phyloP scores from a whole-genome alignment of 1,140 invertebrate genomes.

The Polypedilum vanderplanki region DNA sequence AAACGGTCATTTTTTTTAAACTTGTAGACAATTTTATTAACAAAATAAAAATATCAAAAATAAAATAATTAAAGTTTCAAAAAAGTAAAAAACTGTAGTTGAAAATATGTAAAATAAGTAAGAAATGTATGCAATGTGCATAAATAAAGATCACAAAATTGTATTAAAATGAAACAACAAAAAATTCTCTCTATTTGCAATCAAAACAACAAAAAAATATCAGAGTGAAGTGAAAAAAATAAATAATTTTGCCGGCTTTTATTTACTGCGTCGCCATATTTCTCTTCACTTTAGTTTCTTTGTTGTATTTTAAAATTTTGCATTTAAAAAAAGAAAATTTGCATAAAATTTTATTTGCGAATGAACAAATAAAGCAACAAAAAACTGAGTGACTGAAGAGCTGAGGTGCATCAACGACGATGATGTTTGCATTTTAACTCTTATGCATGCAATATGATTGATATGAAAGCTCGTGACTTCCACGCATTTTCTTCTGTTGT shows the following conservation, averaged over 20 bases:
- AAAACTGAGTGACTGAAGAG: not conserved
- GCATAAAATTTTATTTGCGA: slow-evolving; percentile 6
- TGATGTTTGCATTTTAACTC: not conserved
- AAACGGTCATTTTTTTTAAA: too few relatives aligned
- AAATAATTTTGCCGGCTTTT: slow-evolving; percentile 13
- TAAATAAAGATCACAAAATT: not conserved
- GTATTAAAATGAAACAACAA: not conserved
- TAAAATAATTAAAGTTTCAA: too few relatives aligned
- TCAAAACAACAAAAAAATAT: not conserved
- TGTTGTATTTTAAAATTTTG: not conserved
- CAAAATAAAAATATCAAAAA: too few relatives aligned
- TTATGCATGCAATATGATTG: not conserved
- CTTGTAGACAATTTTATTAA: too few relatives aligned
- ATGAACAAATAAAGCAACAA: not conserved
- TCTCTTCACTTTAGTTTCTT: not conserved
- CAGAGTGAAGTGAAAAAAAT: not conserved
- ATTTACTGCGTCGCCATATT: slow-evolving; percentile 18
- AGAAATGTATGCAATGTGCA: not conserved
- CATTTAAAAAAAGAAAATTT: slow-evolving; percentile 4
- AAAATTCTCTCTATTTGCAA: slow-evolving; percentile 7
- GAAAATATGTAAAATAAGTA: too few relatives aligned
- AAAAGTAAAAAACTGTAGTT: too few relatives aligned
- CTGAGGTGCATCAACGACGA: not conserved
- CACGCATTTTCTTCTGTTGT: not conserved
- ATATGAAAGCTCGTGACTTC: slow-evolving; percentile 10